Evolutionary conservation across 2,888 invertebrate genomes (phyloP).

Genomic region (Trissolcus brochymenae): DNA sequence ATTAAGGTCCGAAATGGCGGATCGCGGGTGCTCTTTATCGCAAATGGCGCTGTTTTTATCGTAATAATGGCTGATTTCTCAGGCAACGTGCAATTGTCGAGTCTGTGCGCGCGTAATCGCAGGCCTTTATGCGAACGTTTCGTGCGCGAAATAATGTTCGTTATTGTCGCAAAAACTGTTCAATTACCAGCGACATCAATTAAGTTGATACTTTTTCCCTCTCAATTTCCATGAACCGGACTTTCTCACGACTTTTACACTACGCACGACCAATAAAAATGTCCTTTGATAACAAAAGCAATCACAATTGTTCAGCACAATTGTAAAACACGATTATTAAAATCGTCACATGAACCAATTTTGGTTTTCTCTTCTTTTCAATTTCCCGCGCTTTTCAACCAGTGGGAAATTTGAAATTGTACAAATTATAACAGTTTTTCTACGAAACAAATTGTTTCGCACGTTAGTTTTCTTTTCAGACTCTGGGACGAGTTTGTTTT

Average conservation of each 20-base stretch:
- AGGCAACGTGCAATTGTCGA: constrained; percentile 50
- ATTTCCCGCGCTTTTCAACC: too few relatives aligned
- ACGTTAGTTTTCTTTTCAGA: too few relatives aligned
- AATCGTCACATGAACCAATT: too few relatives aligned
- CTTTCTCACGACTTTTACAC: constrained; percentile 14
- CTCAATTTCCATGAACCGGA: neutral
- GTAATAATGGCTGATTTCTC: constrained; percentile 48
- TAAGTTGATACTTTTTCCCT: constrained; percentile 7
- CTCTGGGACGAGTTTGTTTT: too few relatives aligned
- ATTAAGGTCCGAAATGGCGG: constrained; percentile 8
- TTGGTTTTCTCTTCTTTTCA: too few relatives aligned
- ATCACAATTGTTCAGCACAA: too few relatives aligned
- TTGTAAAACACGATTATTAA: too few relatives aligned
- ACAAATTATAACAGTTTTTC: too few relatives aligned
- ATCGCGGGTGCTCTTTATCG: constrained; percentile 13
- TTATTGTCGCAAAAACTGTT: constrained; percentile 28
- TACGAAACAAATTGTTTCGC: too few relatives aligned
- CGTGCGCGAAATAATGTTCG: constrained; percentile 14
- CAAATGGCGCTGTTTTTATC: constrained; percentile 11
- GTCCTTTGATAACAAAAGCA: neutral
- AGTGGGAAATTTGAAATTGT: too few relatives aligned
- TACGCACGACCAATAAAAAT: neutral
- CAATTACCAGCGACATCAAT: constrained; percentile 36
- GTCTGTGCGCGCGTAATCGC: constrained; percentile 31
- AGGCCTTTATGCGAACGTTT: constrained; percentile 29